A percentile compares a stretch with the other conserved stretches of the same genome.
These are phyloP conservation scores for Hemitrygon akajei DNA, from an alignment of 2,797 vertebrate genomes.

Conservation along the genomic window DNA sequence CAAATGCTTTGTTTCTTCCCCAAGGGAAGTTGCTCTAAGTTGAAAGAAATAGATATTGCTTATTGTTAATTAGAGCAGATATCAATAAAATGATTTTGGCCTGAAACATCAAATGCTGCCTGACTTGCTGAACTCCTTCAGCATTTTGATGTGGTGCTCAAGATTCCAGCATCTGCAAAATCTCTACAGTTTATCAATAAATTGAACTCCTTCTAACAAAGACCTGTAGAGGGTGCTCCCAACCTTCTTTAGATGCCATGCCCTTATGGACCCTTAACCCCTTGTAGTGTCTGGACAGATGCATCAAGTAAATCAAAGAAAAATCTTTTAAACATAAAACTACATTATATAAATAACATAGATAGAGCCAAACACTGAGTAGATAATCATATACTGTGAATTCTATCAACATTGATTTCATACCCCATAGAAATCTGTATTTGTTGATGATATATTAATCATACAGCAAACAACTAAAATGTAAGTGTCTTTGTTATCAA, in stretches of 20 bases:
- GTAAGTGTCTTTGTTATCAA: background rate
- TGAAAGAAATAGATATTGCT: background rate
- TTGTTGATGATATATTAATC: background rate
- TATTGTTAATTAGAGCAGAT: background rate
- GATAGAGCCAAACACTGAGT: background rate
- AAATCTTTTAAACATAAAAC: background rate
- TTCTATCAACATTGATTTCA: no score
- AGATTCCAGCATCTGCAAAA: no score
- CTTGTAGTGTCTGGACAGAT: background rate
- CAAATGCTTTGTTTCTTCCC: background rate
- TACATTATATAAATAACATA: background rate
- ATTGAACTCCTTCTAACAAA: background rate
- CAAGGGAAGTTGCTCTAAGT: background rate
- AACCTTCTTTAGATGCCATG: conserved; percentile 2
- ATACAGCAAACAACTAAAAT: background rate
- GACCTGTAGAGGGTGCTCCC: conserved; percentile 34
- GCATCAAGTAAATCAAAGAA: background rate
- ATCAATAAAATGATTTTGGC: background rate
- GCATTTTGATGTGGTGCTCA: no score
- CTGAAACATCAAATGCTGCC: no score
- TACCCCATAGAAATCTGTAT: background rate
- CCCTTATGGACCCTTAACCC: background rate
- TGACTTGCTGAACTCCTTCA: no score
- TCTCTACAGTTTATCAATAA: background rate
- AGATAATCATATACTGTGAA: background rate